Base-by-base conservation (phyloP, 2,888 invertebrate genomes). In the Fragum whitleyi region DNA sequence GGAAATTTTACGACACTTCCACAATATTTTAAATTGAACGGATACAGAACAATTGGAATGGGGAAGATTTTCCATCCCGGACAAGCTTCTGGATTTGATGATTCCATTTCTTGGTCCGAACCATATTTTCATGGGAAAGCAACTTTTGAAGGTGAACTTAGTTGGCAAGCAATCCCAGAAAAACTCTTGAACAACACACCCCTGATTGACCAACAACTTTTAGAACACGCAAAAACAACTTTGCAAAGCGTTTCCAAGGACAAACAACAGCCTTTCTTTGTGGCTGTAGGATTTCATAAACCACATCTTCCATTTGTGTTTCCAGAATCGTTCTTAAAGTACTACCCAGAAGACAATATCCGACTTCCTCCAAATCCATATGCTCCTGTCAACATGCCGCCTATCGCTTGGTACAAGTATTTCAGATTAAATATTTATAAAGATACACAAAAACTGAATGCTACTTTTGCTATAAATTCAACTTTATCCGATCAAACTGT, bases 251-350 rank as follows among this genome's bases (percentile, higher is more conserved):
- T 83, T 23, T 79, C 88, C 3, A 29, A 68, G 0, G 81, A 77
- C n/a, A 88, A 91, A 26, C 93, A 94, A 76, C 32, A n/a, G n/a
- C 97, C 97, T 7, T 97, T 96, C 91, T 96, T 98, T 87, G 93
- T 98, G 55, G 97, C 97, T 1, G 95, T 97, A 87, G 98, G 98
- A 0, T 97, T 97, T 92, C 97, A 97, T 91, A 98, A 97, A 91
- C 98, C 98, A 1, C 98, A 98, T 90, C 96, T 98, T 88, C 97
- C 97, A n/a, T 95, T 98, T 19, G 97, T 97, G 90, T 97, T 96
- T 94, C 98, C 97, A 0, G 92, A 94, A 83, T 94, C 96, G 92
- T 97, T 96, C 94, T 94, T 97, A 86, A 95, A 97, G 96, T 94
- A 94, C 94, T 88, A 89, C 59, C 89, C 89, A 1, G 21, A 32